These are phyloP conservation scores for Heloderma charlesbogerti DNA, from an alignment of 2,113 vertebrate genomes.

Conservation along the genomic window DNA sequence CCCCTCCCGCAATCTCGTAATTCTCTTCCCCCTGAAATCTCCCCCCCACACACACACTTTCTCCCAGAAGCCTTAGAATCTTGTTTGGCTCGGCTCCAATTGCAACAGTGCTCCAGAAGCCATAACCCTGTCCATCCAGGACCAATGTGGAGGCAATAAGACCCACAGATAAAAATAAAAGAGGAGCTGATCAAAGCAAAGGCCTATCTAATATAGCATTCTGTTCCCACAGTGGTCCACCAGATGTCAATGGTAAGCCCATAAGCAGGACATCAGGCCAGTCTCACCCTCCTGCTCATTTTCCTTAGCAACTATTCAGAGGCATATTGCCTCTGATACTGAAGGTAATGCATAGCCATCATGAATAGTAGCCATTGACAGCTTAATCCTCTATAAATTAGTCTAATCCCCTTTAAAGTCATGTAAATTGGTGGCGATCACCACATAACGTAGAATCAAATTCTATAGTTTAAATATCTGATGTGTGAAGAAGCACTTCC, in stretches of 20 bases:
- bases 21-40: too few species aligned
- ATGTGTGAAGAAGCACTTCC: too few species aligned
- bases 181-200: neutral
- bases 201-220: neutral
- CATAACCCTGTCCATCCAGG: too few species aligned
- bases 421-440: neutral
- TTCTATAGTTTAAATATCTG: too few species aligned
- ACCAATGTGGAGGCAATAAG: too few species aligned
- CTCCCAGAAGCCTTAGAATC: too few species aligned
- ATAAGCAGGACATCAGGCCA: neutral
- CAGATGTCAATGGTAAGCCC: neutral
- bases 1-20: too few species aligned
- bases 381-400: neutral
- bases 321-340: neutral
- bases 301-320: neutral
- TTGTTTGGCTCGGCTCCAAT: too few species aligned
- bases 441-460: too few species aligned
- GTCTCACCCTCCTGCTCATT: neutral
- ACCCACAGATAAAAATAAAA: neutral
- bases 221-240: neutral
- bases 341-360: neutral
- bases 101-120: too few species aligned
- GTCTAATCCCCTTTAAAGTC: neutral
- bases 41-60: too few species aligned
- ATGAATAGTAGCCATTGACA: neutral